Evolutionary conservation across 2,113 vertebrate genomes (phyloP), one percentile per base, ranked within the genome.

Genomic region (Equus przewalskii): DNA sequence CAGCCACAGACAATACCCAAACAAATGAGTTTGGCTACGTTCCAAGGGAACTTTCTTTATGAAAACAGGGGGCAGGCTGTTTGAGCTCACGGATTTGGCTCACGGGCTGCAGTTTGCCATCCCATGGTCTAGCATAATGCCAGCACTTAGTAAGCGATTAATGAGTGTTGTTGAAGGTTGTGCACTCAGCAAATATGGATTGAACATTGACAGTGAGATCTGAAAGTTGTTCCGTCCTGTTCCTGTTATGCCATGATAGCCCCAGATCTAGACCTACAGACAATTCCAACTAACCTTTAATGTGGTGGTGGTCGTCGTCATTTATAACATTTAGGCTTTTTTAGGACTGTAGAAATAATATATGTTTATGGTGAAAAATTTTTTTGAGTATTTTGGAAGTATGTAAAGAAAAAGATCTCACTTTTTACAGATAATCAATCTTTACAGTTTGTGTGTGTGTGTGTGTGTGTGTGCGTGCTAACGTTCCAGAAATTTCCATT

Each of bases 401-500:
- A 56, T 54, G 19, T 97, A 64, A 86, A 81, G 24, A 62, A 78
- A 89, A 90, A 78, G 44, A 76, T 67, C 14, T 41, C 9, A 30
- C 18, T 89, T 87, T 44, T 75, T 10, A 60, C 60, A 84, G 51
- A 69, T 69, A 84, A 10, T 11, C 54, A 44, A 6, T 65, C 54
- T 72, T 86, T 8, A 80, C 5, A 56, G 19, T 92, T 36, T 92
- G 46, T 49, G 46, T 70, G 3, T 49, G 36, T 46, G 46, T 72
- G 16, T 69, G 3, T 73, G 41, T 26, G 15, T 30, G 7, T 21
- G 21, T 28, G 14, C 22, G 21, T 26, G 14, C 64, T 93, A 22
- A 54, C n/a, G 79, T 76, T 75, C 56, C 9, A 84, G 54, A 94
- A 79, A 92, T 94, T 90, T 92, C 80, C 44, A 24, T 80, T 5